Percentiles rank a stretch among this genome's conserved stretches.
Conservation (phyloP, 2,113 vertebrate species). For the Grallaria varia region DNA sequence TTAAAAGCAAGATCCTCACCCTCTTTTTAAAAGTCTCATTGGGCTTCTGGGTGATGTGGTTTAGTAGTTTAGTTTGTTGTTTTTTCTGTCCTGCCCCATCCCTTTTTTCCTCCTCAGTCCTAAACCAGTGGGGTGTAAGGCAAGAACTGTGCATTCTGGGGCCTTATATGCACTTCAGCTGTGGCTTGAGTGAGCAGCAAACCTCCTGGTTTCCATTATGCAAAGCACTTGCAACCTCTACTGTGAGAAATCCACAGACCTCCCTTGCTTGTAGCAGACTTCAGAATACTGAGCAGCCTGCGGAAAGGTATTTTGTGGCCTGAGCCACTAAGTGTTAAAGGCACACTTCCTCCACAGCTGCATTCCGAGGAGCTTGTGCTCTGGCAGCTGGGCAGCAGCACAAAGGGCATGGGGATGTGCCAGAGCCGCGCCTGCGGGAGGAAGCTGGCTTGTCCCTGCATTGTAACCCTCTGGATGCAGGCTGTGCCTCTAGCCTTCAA, state of each 20-base stretch:
- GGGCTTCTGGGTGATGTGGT: background rate
- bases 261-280: background rate
- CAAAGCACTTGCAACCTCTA: slow-evolving; percentile 3
- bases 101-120: background rate
- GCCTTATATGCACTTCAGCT: background rate
- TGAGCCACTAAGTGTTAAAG: slow-evolving; percentile 6
- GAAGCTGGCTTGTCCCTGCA: background rate
- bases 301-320: background rate
- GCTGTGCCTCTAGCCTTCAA: background rate
- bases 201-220: background rate
- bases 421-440: slow-evolving; percentile 37
- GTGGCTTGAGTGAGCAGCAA: background rate
- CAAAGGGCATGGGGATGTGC: slow-evolving; percentile 23
- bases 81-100: background rate
- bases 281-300: background rate
- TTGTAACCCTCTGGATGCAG: slow-evolving; percentile 4
- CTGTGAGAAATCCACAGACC: background rate
- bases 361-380: background rate
- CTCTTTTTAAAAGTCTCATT: background rate
- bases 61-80: background rate
- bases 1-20: background rate
- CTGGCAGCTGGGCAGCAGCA: slow-evolving; percentile 36
- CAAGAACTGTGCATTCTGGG: background rate
- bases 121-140: background rate
- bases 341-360: background rate